Base-by-base conservation (phyloP, 2,113 vertebrate species). In the Burhinus bistriatus region DNA sequence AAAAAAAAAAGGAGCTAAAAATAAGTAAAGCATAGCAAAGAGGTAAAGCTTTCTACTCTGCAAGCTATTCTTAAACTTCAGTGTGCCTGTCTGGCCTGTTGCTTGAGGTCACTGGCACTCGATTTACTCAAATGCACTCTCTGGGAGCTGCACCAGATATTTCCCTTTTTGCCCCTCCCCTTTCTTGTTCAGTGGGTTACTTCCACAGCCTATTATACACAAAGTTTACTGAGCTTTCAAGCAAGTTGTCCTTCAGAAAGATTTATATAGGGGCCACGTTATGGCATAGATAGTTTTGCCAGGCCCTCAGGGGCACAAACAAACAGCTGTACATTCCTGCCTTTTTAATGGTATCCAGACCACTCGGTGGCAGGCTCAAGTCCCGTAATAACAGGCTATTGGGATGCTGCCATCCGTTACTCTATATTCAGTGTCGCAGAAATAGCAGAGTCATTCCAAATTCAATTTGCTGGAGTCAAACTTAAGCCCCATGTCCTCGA, bases 371-470 rank as follows among this genome's bases (percentile, higher is more conserved):
- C 70, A 97, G 92, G 97, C 98, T 97, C 97, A 98, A 96, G 98
- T 97, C 96, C 96, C 54, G 11, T 97, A 97, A 97, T 96, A 97
- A 97, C 97, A 96, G 97, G 97, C 96, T 96, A 91, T 95, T 97
- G 97, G 96, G 94, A 95, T 96, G 89, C 95, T 97, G 97, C 98
- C 97, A 97, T 97, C 94, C 84, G 1, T 91, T 95, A 90, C 96
- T 95, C 95, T 97, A 97, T 98, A 97, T 98, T 97, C 96, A 96
- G 97, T 78, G 65, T 97, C 42, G 34, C 97, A 97, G 97, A 98
- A 98, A 99, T 98, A 98, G 97, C 97, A 89, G 58, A 97, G 95
- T 90, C 97, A 97, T 97, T 98, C 96, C 96, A 97, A 90, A 88
- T 93, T 97, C 96, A 59, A 51, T 96, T 96, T 97, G 92, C 95